Percentiles rank a stretch among this genome's conserved stretches.
Evolutionary conservation across 1,140 invertebrate genomes (phyloP).

Genomic region (Heliconius nattereri): DNA sequence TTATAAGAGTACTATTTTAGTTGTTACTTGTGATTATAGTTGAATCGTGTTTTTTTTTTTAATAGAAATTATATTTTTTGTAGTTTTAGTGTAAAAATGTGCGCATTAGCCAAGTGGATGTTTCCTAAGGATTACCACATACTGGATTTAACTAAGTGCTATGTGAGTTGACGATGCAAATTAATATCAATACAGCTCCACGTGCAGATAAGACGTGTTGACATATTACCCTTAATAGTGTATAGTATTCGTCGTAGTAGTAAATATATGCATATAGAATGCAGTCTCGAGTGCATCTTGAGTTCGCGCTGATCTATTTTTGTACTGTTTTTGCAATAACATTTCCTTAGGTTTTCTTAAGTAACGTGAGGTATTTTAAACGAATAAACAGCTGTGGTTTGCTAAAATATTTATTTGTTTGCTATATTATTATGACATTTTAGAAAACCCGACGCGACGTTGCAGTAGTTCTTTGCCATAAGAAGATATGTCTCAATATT

Average conservation of each 20-base stretch:
- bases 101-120: slow-evolving; percentile 5
- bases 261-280: not conserved
- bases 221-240: slow-evolving; percentile 5
- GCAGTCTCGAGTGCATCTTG: not conserved
- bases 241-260: slow-evolving; percentile 4
- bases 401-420: no score
- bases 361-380: no score
- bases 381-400: no score
- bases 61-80: not conserved
- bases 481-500: no score
- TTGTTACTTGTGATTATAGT: not conserved
- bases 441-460: no score
- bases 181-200: slow-evolving; percentile 10
- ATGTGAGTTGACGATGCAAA: slow-evolving; percentile 8
- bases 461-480: no score
- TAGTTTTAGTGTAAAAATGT: slow-evolving; percentile 3
- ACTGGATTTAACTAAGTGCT: not conserved
- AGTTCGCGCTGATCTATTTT: slow-evolving; percentile 1
- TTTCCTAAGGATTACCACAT: not conserved
- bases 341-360: no score
- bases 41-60: not conserved
- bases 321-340: no score
- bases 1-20: not conserved
- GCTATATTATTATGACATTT: no score
- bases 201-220: slow-evolving; percentile 19